These are phyloP conservation scores for Homarus americanus DNA, from an alignment of 1,140 invertebrate genomes.

Conservation along the genomic window DNA sequence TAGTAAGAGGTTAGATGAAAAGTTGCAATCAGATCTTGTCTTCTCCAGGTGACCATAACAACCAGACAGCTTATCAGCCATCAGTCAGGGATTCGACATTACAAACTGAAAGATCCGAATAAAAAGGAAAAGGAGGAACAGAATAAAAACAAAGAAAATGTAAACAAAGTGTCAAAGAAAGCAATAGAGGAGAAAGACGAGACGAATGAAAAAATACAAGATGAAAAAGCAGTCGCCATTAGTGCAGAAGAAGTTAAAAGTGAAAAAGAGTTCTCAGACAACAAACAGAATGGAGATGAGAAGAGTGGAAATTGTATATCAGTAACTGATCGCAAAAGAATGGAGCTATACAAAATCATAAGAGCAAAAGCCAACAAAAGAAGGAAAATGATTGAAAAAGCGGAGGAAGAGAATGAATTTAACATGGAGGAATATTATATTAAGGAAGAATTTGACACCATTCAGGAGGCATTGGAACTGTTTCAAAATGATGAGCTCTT, in stretches of 20 bases:
- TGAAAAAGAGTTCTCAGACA: neutral
- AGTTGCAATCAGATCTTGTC: too few species aligned
- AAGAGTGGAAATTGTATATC: neutral
- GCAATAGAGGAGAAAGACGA: neutral
- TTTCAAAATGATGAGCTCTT: constrained; percentile 83
- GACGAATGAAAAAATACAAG: neutral
- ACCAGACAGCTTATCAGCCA: constrained; percentile 81
- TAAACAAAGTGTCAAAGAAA: neutral
- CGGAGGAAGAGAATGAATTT: constrained; percentile 72
- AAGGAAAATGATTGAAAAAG: constrained; percentile 31
- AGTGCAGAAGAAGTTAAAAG: neutral
- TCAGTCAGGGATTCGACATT: constrained; percentile 81
- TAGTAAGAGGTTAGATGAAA: too few species aligned
- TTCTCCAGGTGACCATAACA: constrained; percentile 80
- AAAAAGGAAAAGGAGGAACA: constrained; percentile 65
- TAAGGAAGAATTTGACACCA: constrained; percentile 78
- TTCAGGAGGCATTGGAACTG: constrained; percentile 80
- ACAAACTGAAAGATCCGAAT: constrained; percentile 77
- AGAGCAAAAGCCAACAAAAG: constrained; percentile 18
- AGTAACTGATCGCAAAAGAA: constrained; percentile 1
- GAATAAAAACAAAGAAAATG: neutral
- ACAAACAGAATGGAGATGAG: constrained; percentile 1
- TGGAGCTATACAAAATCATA: neutral
- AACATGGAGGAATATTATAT: constrained; percentile 78
- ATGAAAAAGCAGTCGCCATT: neutral